Evolutionary conservation across 2,113 vertebrate genomes (phyloP), one percentile per base, ranked within the genome.

Genomic region (Coturnix japonica): DNA sequence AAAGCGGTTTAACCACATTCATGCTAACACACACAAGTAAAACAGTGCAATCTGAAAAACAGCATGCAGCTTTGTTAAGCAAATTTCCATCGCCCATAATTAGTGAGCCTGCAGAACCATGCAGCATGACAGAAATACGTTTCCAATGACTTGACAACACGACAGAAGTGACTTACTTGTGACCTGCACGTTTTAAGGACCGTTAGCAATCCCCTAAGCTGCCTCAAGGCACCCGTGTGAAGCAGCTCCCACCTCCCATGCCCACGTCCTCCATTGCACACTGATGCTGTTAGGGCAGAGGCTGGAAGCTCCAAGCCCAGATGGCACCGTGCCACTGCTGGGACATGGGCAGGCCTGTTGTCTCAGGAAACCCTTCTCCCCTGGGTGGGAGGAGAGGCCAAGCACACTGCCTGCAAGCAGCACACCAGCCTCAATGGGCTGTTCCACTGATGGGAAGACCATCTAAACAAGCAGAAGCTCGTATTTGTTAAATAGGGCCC

Each of bases 21-120:
- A 98, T 98, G 98, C 98, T 97, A 97, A 98, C 97, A 97, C 96
- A 98, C 97, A 98, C 93, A 97, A 94, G 93, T 94, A 93, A 95
- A 97, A 94, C 91, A 96, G 97, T 53, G 91, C 94, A 69, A 89
- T 94, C 93, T 81, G 84, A 91, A 93, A 41, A 92, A 67, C 90
- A 94, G 96, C 97, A 97, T 97, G 98, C 98, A 98, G 97, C 97
- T 95, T 66, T 4, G 96, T 96, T 93, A 98, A 95, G 96, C 93
- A 83, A 89, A 97, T 97, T 96, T 97, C 95, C 91, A 77, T 22
- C 26, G 96, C 95, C 97, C 96, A 46, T 96, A 67, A 97, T 98
- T 97, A 97, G 97, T 97, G 90, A 95, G 74, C 83, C 43, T 54
- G 90, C 89, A 94, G 96, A 83, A 93, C 96, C 96, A 81, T 81